Base-by-base conservation (phyloP, 2,797 vertebrate genomes). In the Hippocampus kuda region DNA sequence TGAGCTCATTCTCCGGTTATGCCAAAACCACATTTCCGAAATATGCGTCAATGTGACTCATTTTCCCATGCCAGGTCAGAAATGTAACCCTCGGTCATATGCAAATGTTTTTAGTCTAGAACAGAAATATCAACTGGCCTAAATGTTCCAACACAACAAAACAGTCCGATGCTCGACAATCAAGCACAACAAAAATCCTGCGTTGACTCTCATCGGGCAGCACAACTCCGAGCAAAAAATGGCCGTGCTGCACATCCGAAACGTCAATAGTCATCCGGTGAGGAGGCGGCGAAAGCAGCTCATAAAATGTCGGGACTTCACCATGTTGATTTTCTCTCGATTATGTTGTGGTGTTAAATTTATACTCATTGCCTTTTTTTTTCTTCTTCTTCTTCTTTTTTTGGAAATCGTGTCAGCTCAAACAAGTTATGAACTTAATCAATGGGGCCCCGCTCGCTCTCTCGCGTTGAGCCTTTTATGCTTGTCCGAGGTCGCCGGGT, bases 391-490 rank as follows among this genome's bases (percentile, higher is more conserved):
- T 66, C 67, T 90, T 88, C 89, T 59, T 48, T 48, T 67, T 42
- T 67, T 67, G 76, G 12, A 46, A 16, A 34, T 80, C 76, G 62
- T 75, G 20, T 68, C 79, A 27, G 80, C 83, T 88, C 79, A 85
- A 90, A 90, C 89, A 79, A 88, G 85, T 89, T 89, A 88, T 83
- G 84, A 88, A 89, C 82, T 85, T 89, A 88, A 91, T 90, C 88
- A 89, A 88, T 87, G 81, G 65, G 34, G 65, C 69, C 80, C 84
- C 6, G 70, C 79, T 86, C 42, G 42, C 63, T 65, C 81, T 72
- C 73, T 81, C 24, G 69, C 79, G 81, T 78, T 85, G 87, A 90
- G 84, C 74, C 77, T 81, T 89, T 91, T 90, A 91, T 89, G 89
- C 90, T 89, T 82, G 81, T 80, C 73, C 70, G 75, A 87, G 90